phyloP scores from a whole-genome alignment of 1,140 invertebrate genomes.

The Linepithema humile region DNA sequence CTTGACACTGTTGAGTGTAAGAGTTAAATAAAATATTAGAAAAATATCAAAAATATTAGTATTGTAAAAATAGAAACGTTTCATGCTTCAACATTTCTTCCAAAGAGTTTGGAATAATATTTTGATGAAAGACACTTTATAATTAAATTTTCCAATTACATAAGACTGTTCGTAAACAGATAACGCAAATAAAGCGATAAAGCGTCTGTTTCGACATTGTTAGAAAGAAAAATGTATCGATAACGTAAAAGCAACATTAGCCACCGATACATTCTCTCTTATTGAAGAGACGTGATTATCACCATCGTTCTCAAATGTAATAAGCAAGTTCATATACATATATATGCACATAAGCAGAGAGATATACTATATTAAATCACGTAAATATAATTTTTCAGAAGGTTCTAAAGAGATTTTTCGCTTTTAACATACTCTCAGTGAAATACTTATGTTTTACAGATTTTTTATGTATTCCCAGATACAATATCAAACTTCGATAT shows the following conservation, averaged over 20 bases:
- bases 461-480: too few relatives aligned
- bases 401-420: too few relatives aligned
- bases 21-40: too few relatives aligned
- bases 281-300: not conserved
- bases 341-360: too few relatives aligned
- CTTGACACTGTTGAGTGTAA: too few relatives aligned
- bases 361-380: too few relatives aligned
- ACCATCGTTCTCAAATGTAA: not conserved
- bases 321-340: constrained; percentile 26
- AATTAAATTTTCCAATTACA: not conserved
- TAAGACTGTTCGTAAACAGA: constrained; percentile 13
- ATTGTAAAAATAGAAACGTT: not conserved
- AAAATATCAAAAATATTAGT: not conserved
- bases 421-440: too few relatives aligned
- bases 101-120: constrained; percentile 4
- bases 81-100: not conserved
- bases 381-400: too few relatives aligned
- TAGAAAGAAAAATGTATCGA: not conserved
- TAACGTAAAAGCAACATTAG: not conserved
- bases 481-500: too few relatives aligned
- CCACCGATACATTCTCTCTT: not conserved
- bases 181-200: not conserved
- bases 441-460: too few relatives aligned
- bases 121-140: not conserved
- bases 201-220: not conserved